Base-by-base conservation (phyloP, 2,797 vertebrate genomes). In the Semotilus atromaculatus region DNA sequence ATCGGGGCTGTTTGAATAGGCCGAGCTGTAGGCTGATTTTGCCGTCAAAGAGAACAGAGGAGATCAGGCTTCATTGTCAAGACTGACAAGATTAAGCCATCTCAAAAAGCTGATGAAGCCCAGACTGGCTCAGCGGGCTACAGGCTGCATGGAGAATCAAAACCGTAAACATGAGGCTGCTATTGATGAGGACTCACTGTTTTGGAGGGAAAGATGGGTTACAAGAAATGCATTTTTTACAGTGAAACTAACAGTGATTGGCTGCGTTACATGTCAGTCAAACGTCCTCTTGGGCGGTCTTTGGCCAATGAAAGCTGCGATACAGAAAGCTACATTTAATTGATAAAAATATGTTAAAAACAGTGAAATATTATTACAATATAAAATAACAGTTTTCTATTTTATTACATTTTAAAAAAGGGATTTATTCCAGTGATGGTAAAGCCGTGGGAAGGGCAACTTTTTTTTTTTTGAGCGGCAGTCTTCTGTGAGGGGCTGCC, bases 11-110 rank as follows among this genome's bases (percentile, higher is more conserved):
- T 92, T 93, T 94, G 93, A 94, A 94, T 91, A 91, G 91, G 84
- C 77, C 29, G 80, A 91, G 93, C 93, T 89, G 89, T 88, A 91
- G 93, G 91, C 91, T 84, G 89, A 92, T 92, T 93, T 88, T 77
- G 26, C 85, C 7, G 84, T 91, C 85, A 84, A 90, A 92, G 91
- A 92, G 93, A 95, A 95, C 91, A 93, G 93, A 94, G 88, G 89
- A 92, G 92, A 93, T 94, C 91, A 93, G 90, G 89, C 88, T 81
- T 93, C 91, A 93, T 95, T 95, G 94, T 94, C 90, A 92, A 88
- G 90, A 87, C 91, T 93, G 94, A 95, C 94, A 93, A 94, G 94
- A 94, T 94, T 95, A 95, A 93, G 91, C 92, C 85, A 77, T 89
- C 90, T 93, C 89, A 90, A 90, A 94, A 93, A 93, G 91, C 91